Evolutionary conservation across 1,140 invertebrate species (phyloP).

Genomic region (Argopecten irradians): DNA sequence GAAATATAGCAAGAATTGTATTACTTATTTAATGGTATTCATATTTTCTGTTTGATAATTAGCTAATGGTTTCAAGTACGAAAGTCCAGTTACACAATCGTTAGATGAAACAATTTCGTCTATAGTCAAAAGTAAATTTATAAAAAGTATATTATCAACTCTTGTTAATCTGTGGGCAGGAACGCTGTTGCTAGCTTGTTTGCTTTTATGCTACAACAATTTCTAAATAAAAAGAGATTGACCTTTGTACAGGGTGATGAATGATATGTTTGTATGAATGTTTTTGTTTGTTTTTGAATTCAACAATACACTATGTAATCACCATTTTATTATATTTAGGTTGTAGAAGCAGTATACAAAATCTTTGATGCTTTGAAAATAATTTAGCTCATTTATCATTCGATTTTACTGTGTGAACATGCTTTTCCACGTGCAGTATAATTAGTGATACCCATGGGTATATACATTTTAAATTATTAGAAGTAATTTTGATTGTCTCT

Average conservation of each 20-base stretch:
- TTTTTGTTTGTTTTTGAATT: neutral
- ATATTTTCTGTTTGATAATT: neutral
- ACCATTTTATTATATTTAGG: neutral
- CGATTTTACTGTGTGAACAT: too few relatives aligned
- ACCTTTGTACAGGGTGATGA: too few relatives aligned
- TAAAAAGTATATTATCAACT: too few relatives aligned
- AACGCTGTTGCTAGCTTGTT: too few relatives aligned
- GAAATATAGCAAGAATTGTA: neutral
- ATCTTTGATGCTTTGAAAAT: neutral
- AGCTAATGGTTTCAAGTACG: neutral
- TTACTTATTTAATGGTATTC: neutral
- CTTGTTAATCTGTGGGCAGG: too few relatives aligned
- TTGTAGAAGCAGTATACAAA: neutral
- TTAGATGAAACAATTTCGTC: neutral
- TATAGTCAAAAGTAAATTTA: neutral
- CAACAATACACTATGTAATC: too few relatives aligned
- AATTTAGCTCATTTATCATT: too few relatives aligned
- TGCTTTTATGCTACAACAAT: too few relatives aligned
- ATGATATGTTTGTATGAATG: neutral
- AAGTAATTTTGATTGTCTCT: neutral
- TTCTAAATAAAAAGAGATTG: too few relatives aligned
- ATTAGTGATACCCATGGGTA: neutral
- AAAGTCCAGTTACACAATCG: too few relatives aligned
- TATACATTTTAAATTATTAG: too few relatives aligned
- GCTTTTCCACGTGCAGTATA: too few relatives aligned